These are phyloP conservation scores for Gymnorhina tibicen DNA, from an alignment of 2,113 vertebrate species.

Conservation along the genomic window DNA sequence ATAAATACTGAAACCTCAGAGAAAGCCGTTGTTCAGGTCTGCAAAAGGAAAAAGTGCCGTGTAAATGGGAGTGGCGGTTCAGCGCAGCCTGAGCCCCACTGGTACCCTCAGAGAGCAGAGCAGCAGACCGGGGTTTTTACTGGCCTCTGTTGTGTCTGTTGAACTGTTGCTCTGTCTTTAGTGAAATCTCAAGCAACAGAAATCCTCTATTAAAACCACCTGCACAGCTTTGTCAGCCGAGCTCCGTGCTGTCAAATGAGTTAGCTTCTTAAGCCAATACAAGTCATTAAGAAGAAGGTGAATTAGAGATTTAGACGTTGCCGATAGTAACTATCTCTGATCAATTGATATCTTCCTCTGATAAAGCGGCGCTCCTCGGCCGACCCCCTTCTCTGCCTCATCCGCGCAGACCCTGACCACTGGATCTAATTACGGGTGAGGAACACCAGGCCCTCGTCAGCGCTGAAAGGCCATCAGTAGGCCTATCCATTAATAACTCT, in stretches of 20 bases:
- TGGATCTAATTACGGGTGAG: constrained; percentile 88
- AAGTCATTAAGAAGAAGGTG: constrained; percentile 80
- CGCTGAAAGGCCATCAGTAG: constrained; percentile 87
- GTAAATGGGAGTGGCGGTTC: constrained; percentile 39
- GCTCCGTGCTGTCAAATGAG: constrained; percentile 69
- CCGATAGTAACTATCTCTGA: constrained; percentile 76
- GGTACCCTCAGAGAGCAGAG: constrained; percentile 37
- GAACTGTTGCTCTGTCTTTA: constrained; percentile 75
- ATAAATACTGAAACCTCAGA: constrained; percentile 70
- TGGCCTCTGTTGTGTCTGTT: constrained; percentile 81
- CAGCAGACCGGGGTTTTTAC: constrained; percentile 58
- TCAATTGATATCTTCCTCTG: constrained; percentile 84
- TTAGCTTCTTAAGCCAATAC: constrained; percentile 79
- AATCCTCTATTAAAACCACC: constrained; percentile 84
- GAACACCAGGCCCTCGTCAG: constrained; percentile 78
- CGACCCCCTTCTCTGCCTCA: constrained; percentile 28
- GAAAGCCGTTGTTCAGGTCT: constrained; percentile 52
- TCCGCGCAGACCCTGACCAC: constrained; percentile 60
- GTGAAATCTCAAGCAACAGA: constrained; percentile 70
- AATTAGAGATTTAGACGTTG: constrained; percentile 73
- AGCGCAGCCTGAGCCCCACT: constrained; percentile 17
- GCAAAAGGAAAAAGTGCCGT: constrained; percentile 17
- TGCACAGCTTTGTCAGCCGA: constrained; percentile 77
- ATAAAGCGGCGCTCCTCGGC: constrained; percentile 52
- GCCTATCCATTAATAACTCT: constrained; percentile 86